Evolutionary conservation across 2,888 invertebrate genomes (phyloP).

Genomic region (Lamellibrachia satsuma): DNA sequence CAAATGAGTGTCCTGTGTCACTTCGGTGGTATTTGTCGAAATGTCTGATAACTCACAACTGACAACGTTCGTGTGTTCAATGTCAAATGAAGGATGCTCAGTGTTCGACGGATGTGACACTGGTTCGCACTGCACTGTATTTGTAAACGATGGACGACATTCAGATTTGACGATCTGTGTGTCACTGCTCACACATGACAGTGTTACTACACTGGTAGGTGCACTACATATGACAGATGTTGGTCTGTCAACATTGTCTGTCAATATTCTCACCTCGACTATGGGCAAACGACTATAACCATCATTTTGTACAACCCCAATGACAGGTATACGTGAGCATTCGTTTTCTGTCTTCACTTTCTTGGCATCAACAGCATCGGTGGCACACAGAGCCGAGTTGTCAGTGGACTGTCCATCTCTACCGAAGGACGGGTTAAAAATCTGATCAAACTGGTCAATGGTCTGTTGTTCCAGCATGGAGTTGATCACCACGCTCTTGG

Average conservation of each 20-base stretch:
- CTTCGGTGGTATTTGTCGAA: background rate
- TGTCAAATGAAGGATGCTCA: background rate
- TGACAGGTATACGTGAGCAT: background rate
- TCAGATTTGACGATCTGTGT: background rate
- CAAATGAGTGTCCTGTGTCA: background rate
- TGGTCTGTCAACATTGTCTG: background rate
- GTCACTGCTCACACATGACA: background rate
- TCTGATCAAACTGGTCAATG: background rate
- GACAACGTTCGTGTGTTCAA: background rate
- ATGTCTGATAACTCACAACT: background rate
- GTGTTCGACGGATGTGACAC: background rate
- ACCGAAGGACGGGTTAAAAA: background rate
- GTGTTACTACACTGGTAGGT: background rate
- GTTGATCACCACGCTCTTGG: background rate
- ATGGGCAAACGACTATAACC: background rate
- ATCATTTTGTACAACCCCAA: background rate
- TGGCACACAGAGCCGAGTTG: background rate
- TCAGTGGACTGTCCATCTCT: background rate
- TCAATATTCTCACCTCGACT: background rate
- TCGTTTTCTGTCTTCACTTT: conserved; percentile 10
- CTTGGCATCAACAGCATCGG: background rate
- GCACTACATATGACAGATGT: background rate
- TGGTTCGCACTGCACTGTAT: background rate
- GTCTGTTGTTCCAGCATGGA: background rate
- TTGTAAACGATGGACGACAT: background rate